Evolutionary conservation across 1,140 invertebrate genomes (phyloP).

Genomic region (Heliothis subflexa): DNA sequence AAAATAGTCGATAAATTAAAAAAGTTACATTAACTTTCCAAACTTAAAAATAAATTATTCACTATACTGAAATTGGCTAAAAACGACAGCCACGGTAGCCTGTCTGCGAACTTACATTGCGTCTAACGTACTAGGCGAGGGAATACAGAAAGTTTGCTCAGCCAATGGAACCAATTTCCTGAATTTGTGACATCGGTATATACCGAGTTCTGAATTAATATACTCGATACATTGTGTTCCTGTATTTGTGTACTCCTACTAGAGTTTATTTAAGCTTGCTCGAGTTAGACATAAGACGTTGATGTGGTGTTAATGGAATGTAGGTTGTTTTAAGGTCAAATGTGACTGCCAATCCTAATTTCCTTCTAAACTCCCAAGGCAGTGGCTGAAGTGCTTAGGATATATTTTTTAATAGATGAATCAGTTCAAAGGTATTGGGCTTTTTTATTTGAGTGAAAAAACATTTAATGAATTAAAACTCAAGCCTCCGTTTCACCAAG

Average conservation of each 20-base stretch:
- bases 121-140: slow-evolving; percentile 53
- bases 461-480: too few species aligned
- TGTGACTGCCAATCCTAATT: background rate
- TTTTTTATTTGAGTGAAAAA: too few species aligned
- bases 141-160: slow-evolving; percentile 64
- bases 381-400: too few species aligned
- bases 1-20: background rate
- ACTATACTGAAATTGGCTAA: slow-evolving; percentile 32
- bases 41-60: slow-evolving; percentile 40
- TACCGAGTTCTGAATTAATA: slow-evolving; percentile 64
- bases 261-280: slow-evolving; percentile 11
- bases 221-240: slow-evolving; percentile 41
- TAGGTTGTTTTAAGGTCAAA: slow-evolving; percentile 1
- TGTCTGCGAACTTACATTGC: slow-evolving; percentile 63
- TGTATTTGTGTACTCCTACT: background rate
- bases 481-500: too few species aligned
- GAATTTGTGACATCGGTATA: slow-evolving; percentile 64
- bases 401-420: too few species aligned
- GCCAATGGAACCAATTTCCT: slow-evolving; percentile 68
- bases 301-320: background rate
- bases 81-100: slow-evolving; percentile 27
- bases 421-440: too few species aligned
- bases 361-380: too few species aligned
- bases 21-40: slow-evolving; percentile 29
- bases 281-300: background rate